These are phyloP conservation scores for Tipula confusa DNA, from an alignment of 2,888 invertebrate species.

Conservation along the genomic window DNA sequence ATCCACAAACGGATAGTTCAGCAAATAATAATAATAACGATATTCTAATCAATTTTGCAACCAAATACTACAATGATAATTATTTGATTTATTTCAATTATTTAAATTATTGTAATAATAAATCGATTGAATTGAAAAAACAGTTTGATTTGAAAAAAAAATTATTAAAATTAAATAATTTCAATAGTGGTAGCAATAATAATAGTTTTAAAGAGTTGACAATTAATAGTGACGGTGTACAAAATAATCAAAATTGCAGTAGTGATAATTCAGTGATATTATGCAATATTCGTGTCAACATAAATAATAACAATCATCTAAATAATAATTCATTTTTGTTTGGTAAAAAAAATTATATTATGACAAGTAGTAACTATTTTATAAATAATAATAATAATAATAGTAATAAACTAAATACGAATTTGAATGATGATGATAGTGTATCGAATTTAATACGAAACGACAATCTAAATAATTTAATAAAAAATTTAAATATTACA, in stretches of 20 bases:
- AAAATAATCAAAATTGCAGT: background rate
- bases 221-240: background rate
- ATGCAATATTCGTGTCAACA: conserved; percentile 3
- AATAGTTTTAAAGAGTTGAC: background rate
- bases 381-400: background rate
- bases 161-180: background rate
- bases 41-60: background rate
- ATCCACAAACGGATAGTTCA: background rate
- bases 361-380: background rate
- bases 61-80: background rate
- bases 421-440: conserved; percentile 29
- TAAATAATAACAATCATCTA: conserved; percentile 15
- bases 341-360: conserved; percentile 5
- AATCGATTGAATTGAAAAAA: background rate
- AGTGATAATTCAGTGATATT: conserved; percentile 1
- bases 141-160: background rate
- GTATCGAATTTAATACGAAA: background rate
- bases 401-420: background rate
- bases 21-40: background rate
- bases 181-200: background rate
- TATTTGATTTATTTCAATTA: background rate
- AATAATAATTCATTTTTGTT: background rate
- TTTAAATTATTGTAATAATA: background rate
- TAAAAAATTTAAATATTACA: background rate
- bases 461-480: background rate